Evolutionary conservation across 2,888 invertebrate genomes (phyloP), one percentile per base, ranked within the genome.

Genomic region (Allacma fusca): DNA sequence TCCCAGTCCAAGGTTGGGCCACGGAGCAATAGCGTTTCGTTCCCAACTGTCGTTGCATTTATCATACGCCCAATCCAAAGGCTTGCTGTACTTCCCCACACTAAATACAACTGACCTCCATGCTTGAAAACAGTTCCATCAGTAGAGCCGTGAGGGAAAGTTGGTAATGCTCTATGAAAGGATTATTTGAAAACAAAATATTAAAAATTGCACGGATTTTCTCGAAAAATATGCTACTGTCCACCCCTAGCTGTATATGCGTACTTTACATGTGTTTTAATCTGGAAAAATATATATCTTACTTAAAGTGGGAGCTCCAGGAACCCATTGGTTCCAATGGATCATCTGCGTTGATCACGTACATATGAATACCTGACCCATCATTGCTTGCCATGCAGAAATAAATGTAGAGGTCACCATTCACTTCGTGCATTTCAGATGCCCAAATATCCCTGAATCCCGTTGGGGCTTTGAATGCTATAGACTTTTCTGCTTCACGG

Each of bases 401-500:
- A 23, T 76, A 76, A 12, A 76, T 43, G 43, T 64, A 76, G 7
- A 76, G 29, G 24, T 64, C 71, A 5, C 76, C 76, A 13, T 76
- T 29, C 70, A 76, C 76, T 28, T 24, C 40, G 26, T 76, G 76
- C 70, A 76, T 76, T 28, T 76, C 76, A 23, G 64, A 44, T 1
- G 76, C 75, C 81, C 81, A 81, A 1, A 80, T 65, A 24, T 80
- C 70, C 1, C 76, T 68, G 50, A 59, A 80, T 12, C 79, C 79
- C 19, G 64, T 65, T 5, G 80, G 78, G 12, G 78, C 76, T 5
- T 34, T 29, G 68, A 70, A 81, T 50, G 73, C 68, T n/a, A 80
- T 77, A 13, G 34, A 26, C 12, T 57, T 50, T 13, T 77, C 74
- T 0, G 77, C 80, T 7, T 4, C 29, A 21, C 80, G 73, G 43